Base-by-base conservation (phyloP, 1,140 invertebrate genomes). In the Diabrotica undecimpunctata region DNA sequence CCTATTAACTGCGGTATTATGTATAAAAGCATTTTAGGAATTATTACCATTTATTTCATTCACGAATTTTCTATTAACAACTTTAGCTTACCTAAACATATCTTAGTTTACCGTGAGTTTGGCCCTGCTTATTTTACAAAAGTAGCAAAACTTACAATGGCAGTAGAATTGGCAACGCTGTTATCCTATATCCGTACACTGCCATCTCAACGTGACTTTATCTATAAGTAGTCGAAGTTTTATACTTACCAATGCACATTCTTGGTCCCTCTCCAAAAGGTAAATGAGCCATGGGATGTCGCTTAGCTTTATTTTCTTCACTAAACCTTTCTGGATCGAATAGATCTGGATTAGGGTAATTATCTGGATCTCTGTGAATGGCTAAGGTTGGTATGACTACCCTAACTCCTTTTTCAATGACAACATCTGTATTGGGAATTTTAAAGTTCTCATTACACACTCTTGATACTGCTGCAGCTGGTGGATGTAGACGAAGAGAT, bases 301-400 rank as follows among this genome's bases (percentile, higher is more conserved):
- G 71, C 46, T 79, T 67, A 5, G 73, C 70, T 38, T 75, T 76
- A 37, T 79, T 77, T 62, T 79, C 76, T 12, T 82, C 79, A 6
- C 78, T 69, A 74, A 90, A 90, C 64, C 87, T 77, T 57, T 88
- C 85, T 0, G 88, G 88, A 76, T 88, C 79, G 72, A 87, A 90
- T 12, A 73, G 74, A 46, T 85, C 80, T 7, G 87, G 86, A 64
- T 89, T 78, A 9, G 85, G 82, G 72, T 81, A 90, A 66, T 81
- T 79, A 9, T 82, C 67, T 6, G 80, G 75, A 71, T 88, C 82
- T 46, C 72, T 67, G 62, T 83, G 81, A 37, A 83, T 73, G 0
- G 72, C 78, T 46, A 72, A 70, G 9, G 79, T 73, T 3, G 83
- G 81, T 12, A 84, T 75, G 5, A 78, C 64, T 7, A 83, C 72